Conservation (phyloP, 2,797 vertebrate species). For the Oryzias dopingdopingensis region DNA sequence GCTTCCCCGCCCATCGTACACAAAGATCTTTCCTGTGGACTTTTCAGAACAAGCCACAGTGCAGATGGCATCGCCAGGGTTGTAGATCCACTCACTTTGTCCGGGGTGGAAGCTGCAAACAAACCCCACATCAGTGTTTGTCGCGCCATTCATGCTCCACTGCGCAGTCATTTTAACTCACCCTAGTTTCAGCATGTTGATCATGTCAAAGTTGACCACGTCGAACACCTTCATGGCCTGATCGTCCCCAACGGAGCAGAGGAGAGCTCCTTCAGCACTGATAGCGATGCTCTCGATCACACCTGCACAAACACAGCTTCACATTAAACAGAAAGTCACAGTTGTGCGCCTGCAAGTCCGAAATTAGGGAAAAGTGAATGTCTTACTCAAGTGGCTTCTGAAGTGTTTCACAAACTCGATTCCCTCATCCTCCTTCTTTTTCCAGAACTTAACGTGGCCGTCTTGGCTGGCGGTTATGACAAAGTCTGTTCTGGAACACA, state of each 20-base stretch:
- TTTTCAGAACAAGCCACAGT: conserved; percentile 96
- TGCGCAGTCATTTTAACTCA: conserved; percentile 62
- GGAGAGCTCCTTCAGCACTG: conserved; percentile 90
- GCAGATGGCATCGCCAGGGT: conserved; percentile 94
- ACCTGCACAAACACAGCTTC: conserved; percentile 67
- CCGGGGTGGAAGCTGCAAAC: conserved; percentile 85
- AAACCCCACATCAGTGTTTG: not conserved
- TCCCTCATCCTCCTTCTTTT: conserved; percentile 92
- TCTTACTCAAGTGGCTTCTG: conserved; percentile 88
- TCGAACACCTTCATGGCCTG: conserved; percentile 99
- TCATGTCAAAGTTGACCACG: conserved; percentile 99
- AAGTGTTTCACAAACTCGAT: conserved; percentile 99
- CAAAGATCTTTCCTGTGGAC: conserved; percentile 93
- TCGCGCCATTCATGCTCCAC: not conserved
- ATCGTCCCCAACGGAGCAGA: conserved; percentile 96
- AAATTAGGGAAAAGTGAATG: no score
- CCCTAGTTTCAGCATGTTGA: conserved; percentile 98
- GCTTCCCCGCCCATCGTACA: conserved; percentile 93
- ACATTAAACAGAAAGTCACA: no score
- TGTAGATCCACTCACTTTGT: conserved; percentile 96
- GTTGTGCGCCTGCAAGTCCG: no score
- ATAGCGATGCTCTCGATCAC: conserved; percentile 90
- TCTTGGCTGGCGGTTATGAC: conserved; percentile 96
- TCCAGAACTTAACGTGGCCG: conserved; percentile 98
- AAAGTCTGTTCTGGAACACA: conserved; percentile 88